Conservation (phyloP, 1,140 invertebrate species). For the Drosophila miranda region DNA sequence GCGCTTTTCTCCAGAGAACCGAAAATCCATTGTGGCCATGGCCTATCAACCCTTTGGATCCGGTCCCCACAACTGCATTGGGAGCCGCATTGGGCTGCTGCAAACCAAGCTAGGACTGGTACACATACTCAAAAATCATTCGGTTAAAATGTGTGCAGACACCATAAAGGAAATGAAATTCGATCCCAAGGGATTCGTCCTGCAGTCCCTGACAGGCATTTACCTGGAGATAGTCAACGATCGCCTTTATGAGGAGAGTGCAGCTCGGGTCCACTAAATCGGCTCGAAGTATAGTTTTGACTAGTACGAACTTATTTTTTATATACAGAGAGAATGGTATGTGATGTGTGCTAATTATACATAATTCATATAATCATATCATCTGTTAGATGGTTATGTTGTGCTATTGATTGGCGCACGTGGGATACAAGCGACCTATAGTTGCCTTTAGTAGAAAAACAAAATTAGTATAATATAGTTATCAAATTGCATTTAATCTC, state of each 20-base stretch:
- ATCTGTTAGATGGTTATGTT: background rate
- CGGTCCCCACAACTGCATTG: conserved; percentile 90
- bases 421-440: too few relatives aligned
- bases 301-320: too few relatives aligned
- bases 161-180: conserved; percentile 57
- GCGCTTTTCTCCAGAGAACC: conserved; percentile 84
- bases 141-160: conserved; percentile 37
- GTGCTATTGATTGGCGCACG: conserved; percentile 4
- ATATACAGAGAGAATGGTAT: background rate
- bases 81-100: conserved; percentile 82
- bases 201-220: conserved; percentile 58
- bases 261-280: background rate
- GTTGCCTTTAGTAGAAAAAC: conserved; percentile 8
- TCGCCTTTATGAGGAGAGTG: conserved; percentile 52
- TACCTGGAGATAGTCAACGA: conserved; percentile 65
- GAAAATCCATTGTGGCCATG: conserved; percentile 81
- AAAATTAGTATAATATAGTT: conserved; percentile 18
- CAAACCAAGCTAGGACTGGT: conserved; percentile 73
- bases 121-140: conserved; percentile 70
- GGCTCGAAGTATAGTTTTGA: background rate
- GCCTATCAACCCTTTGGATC: conserved; percentile 90
- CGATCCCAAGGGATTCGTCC: conserved; percentile 57
- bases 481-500: conserved; percentile 31
- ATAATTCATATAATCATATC: too few relatives aligned
- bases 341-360: background rate